A percentile compares a stretch with the other conserved stretches of the same genome.
phyloP scores from a whole-genome alignment of 23 tunicate genomes.

The Clavelina lepadiformis region DNA sequence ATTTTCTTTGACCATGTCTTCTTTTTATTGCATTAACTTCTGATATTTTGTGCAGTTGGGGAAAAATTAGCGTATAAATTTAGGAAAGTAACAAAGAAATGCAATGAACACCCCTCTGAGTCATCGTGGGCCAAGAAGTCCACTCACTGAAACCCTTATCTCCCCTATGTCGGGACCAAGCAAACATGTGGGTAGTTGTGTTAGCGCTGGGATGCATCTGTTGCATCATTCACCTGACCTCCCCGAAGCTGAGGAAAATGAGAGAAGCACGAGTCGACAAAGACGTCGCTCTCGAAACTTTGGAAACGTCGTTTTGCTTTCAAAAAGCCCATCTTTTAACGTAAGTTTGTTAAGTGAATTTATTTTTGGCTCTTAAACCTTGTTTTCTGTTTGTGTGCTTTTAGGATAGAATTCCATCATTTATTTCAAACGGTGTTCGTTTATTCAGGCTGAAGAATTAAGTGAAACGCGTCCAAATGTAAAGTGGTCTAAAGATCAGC shows the following conservation, averaged over 20 bases:
- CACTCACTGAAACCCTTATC: no score
- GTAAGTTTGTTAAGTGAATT: background rate
- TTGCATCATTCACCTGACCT: constrained; percentile 28
- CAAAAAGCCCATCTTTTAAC: constrained; percentile 9
- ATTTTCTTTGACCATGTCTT: no score
- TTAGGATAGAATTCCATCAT: background rate
- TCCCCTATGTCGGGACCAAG: constrained; percentile 9
- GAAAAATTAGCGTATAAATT: no score
- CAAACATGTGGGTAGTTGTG: constrained; percentile 8
- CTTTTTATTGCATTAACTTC: no score
- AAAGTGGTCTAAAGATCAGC: constrained; percentile 58
- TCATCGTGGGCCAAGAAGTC: no score
- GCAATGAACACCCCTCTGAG: no score
- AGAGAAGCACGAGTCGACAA: constrained; percentile 27
- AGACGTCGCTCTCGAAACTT: constrained; percentile 54
- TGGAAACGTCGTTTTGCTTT: constrained; percentile 2
- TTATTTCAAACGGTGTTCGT: background rate
- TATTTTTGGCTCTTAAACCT: background rate
- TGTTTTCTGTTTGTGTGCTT: background rate
- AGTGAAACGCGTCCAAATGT: constrained; percentile 8
- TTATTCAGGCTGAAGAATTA: constrained; percentile 9
- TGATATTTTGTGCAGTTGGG: no score
- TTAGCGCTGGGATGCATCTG: constrained; percentile 1
- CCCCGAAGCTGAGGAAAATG: constrained; percentile 57
- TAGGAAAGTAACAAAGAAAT: no score